Base-by-base conservation (phyloP, 2,113 vertebrate species). In the Notechis scutatus region DNA sequence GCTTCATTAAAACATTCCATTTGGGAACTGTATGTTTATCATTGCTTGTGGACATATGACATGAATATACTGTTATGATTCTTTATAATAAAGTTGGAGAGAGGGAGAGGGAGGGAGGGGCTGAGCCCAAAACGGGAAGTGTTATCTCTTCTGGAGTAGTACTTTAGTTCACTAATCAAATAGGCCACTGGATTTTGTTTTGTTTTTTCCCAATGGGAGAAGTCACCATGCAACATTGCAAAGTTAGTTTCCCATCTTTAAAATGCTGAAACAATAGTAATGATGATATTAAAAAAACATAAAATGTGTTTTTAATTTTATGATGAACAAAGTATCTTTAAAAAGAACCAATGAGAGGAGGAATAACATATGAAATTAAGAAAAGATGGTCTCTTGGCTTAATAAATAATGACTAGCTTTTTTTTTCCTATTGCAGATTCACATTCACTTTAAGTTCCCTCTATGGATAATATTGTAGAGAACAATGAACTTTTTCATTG, bases 381-480 rank as follows among this genome's bases (percentile, higher is more conserved):
- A 90, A 94, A 94, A 92, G 94, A 89, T 90, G 74, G 91, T 89
- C 94, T 85, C 95, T 96, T 89, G 91, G 96, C 94, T 94, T 96
- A 96, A 97, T 97, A 96, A 96, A 97, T 96, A 96, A 96, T 96
- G 95, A 96, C 95, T 95, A 81, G 74, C 94, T 96, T 96, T 94
- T 96, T 96, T 94, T 81, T 8, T 26, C 95, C 93, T 15, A 94
- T 92, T 96, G 87, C 95, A 93, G 93, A 96, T 94, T 96, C 93
- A 96, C 94, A 91, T 96, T 95, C 94, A 94, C 93, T 96, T 96
- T 97, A 97, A 96, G 93, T 97, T 96, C 94, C 81, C 87, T 92
- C 95, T 96, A 97, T 97, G 97, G 96, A 97, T 96, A 97, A 96
- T 95, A 95, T 96, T 88, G 74, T 90, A 86, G 14, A 95, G 96